Percentiles rank a stretch among this genome's conserved stretches.
These are phyloP conservation scores for Arrhamphus sclerolepis DNA, from an alignment of 2,797 vertebrate species.

Conservation along the genomic window DNA sequence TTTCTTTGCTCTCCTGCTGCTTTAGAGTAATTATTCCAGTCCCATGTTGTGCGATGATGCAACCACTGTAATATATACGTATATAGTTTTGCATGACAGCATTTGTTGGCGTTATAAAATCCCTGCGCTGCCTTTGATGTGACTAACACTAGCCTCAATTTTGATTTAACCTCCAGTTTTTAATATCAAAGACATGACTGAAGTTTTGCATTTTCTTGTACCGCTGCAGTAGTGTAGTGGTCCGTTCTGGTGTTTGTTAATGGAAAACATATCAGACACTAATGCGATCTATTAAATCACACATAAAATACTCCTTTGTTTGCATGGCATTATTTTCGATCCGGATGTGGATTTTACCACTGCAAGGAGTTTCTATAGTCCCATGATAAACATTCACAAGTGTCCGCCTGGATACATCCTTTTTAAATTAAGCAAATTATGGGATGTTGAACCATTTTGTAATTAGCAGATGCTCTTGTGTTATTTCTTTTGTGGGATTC, in stretches of 20 bases:
- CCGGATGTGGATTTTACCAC: slow-evolving; percentile 8
- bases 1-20: slow-evolving; percentile 3
- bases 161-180: slow-evolving; percentile 4
- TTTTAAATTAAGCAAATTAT: neutral
- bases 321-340: slow-evolving; percentile 23
- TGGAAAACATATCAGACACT: slow-evolving; percentile 23
- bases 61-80: slow-evolving; percentile 13
- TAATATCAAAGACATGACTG: neutral
- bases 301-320: slow-evolving; percentile 12
- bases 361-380: neutral
- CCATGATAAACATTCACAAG: neutral
- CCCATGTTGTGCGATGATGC: slow-evolving; percentile 5
- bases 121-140: neutral
- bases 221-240: slow-evolving; percentile 15
- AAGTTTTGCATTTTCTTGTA: neutral
- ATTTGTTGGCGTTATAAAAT: slow-evolving; percentile 5
- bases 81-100: slow-evolving; percentile 6
- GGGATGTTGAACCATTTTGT: neutral
- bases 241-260: slow-evolving; percentile 5
- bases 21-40: slow-evolving; percentile 12
- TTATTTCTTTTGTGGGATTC: slow-evolving; percentile 1
- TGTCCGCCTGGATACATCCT: neutral
- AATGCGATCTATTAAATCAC: slow-evolving; percentile 16
- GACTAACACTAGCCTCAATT: neutral
- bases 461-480: neutral